Evolutionary conservation across 2,888 invertebrate genomes (phyloP).

Genomic region (Prosapia bicincta): DNA sequence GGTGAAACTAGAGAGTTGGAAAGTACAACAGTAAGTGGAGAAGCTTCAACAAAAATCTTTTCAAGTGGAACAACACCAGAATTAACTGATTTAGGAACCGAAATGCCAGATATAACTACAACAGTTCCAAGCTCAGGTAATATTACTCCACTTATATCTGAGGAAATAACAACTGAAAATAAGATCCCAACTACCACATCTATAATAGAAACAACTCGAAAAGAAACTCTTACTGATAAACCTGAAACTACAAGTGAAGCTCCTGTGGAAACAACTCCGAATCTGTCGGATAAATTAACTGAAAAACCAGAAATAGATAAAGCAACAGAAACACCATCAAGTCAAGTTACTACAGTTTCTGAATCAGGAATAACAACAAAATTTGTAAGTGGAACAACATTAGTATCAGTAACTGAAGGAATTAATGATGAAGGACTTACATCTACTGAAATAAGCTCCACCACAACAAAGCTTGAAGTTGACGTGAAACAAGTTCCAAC

Average conservation of each 20-base stretch:
- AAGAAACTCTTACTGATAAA: too few species aligned
- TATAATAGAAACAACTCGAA: too few species aligned
- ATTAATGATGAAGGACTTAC: neutral
- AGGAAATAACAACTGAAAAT: neutral
- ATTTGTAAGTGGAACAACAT: neutral
- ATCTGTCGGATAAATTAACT: constrained; percentile 4
- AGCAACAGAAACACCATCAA: constrained; percentile 20
- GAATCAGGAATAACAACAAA: constrained; percentile 14
- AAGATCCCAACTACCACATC: neutral
- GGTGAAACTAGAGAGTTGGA: neutral
- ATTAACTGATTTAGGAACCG: too few species aligned
- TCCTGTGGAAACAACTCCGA: too few species aligned
- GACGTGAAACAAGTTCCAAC: neutral
- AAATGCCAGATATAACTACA: neutral
- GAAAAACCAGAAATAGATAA: constrained; percentile 19
- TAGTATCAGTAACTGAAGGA: neutral
- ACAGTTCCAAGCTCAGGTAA: too few species aligned
- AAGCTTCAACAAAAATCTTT: neutral
- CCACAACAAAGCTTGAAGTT: neutral
- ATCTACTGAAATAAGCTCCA: neutral
- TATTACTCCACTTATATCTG: neutral
- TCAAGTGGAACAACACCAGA: neutral
- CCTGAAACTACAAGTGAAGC: constrained; percentile 21
- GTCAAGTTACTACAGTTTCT: neutral
- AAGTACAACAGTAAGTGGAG: neutral